Conservation (phyloP, 2,113 vertebrate species). For the Sceloporus undulatus region DNA sequence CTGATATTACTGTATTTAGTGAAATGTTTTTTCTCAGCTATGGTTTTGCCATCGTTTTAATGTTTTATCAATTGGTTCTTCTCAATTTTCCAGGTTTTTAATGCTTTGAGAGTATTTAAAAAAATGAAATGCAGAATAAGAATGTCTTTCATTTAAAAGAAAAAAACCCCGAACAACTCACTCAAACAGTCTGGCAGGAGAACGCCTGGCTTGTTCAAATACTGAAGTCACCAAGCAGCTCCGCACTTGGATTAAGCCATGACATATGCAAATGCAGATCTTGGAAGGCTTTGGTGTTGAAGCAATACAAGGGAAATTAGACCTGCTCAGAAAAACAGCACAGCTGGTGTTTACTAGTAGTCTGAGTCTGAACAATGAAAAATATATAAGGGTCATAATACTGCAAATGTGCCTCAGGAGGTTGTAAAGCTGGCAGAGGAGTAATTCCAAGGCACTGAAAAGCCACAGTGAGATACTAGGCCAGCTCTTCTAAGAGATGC, state of each 20-base stretch:
- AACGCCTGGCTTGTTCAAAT: not conserved
- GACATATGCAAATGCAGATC: not conserved
- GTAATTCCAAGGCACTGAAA: not conserved
- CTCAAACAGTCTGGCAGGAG: not conserved
- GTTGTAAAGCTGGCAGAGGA: not conserved
- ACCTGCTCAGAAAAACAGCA: not conserved
- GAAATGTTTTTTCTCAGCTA: no score
- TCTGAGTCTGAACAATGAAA: not conserved
- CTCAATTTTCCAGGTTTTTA: not conserved
- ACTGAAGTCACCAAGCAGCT: not conserved
- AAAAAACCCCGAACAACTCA: not conserved
- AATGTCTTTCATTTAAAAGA: not conserved
- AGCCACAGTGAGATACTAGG: not conserved
- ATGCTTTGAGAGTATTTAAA: not conserved
- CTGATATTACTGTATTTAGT: not conserved
- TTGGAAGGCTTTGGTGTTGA: constrained; percentile 1
- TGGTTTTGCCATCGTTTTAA: not conserved
- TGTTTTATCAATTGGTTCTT: not conserved
- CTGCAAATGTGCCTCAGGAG: not conserved
- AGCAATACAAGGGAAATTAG: not conserved
- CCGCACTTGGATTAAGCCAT: not conserved
- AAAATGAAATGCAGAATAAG: not conserved
- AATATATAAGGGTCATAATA: not conserved
- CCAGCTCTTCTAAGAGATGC: not conserved
- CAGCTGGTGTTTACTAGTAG: constrained; percentile 5